Base-by-base conservation (phyloP, 1,140 invertebrate species). In the Melanaphis sacchari region DNA sequence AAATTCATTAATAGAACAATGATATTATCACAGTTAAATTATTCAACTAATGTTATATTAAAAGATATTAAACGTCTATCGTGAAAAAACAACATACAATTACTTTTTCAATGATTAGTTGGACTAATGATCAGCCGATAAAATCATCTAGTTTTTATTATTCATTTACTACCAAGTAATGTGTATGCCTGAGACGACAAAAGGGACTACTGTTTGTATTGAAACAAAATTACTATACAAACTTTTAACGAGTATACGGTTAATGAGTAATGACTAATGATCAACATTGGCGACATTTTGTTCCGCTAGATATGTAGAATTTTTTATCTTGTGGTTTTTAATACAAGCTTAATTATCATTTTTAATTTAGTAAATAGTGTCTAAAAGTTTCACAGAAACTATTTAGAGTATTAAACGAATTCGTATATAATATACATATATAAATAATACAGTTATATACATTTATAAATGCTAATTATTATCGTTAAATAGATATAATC, bases 211-310 rank as follows among this genome's bases (percentile, higher is more conserved):
- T 84, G 40, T 41, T n/a, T 49, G 36, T 38, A 38, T 54, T 38
- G 21, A 24, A 89, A 38, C 21, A 52, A 89, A 38, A 54, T 87
- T 31, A 87, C 31, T n/a, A 7, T 46, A 21, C 24, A n/a, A 26
- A 41, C n/a, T 31, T 82, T 92, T 92, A 92, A 82, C 43, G 76
- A 36, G 43, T 43, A 81, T 81, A 3, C 46, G 43, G 76, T 92
- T 31, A 82, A 92, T 49, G 66, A 82, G 52, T 31, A 82, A 92
- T 49, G 66, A 82, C 91, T 31, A 82, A 92, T 49, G 66, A 82
- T 76, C 36, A 81, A 36, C 90, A 46, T 82, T 82, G 90, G 90
- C 81, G 59, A 76, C 76, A 92, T 84, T 92, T 92, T 81, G 76
- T 49, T 81, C 9, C 41, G 59, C 8, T 36, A 49, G 31, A 66